phyloP scores from a whole-genome alignment of 2,888 invertebrate species.

The Atrina japonica region DNA sequence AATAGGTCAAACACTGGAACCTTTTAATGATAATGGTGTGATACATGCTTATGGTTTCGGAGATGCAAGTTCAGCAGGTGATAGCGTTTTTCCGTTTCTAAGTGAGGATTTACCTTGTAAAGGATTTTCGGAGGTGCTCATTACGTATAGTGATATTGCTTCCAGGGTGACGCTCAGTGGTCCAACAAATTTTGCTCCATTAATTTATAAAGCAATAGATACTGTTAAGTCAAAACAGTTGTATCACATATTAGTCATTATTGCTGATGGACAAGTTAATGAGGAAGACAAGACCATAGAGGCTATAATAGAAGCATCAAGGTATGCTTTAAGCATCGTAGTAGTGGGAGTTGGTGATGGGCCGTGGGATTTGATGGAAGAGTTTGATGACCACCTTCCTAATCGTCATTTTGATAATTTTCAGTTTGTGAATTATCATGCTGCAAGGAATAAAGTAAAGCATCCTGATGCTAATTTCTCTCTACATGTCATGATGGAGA shows the following conservation, averaged over 20 bases:
- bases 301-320: conserved; percentile 82
- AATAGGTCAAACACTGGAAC: conserved; percentile 76
- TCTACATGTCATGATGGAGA: conserved; percentile 82
- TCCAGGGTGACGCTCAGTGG: conserved; percentile 81
- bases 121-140: conserved; percentile 76
- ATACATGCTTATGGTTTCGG: conserved; percentile 79
- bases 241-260: conserved; percentile 81
- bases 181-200: conserved; percentile 82
- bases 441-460: conserved; percentile 72
- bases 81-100: conserved; percentile 74
- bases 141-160: conserved; percentile 81
- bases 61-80: conserved; percentile 73
- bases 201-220: conserved; percentile 82
- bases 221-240: conserved; percentile 76
- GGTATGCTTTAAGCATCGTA: conserved; percentile 82
- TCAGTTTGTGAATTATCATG: conserved; percentile 83
- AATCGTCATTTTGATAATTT: conserved; percentile 83
- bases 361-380: conserved; percentile 82
- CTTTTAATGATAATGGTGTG: conserved; percentile 74
- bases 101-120: conserved; percentile 64
- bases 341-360: conserved; percentile 83
- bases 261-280: conserved; percentile 83
- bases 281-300: conserved; percentile 81
- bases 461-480: conserved; percentile 81
- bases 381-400: conserved; percentile 82